Base-by-base conservation (phyloP, 1,140 invertebrate genomes). In the Elysia chlorotica region DNA sequence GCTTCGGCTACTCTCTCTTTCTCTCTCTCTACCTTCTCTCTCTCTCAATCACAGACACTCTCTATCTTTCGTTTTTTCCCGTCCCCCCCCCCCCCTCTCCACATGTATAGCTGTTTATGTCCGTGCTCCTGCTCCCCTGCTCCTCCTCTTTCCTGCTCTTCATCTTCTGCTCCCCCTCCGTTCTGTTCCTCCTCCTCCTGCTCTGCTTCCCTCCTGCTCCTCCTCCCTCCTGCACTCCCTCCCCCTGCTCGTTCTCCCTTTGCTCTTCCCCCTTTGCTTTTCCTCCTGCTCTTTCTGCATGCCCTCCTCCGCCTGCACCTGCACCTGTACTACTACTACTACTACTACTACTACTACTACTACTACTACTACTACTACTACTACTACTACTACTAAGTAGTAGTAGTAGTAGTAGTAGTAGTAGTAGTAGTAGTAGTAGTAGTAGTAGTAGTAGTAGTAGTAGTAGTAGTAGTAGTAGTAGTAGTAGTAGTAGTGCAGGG, bases 391-490 rank as follows among this genome's bases (percentile, higher is more conserved):
- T 67, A 71, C 56, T 71, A 67, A n/a, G 69, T 67, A 65, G 69
- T 71, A 71, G 54, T 71, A 71, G 69, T 65, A 71, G 69, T 71
- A 67, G 69, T 33, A 71, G 69, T 66, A 71, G 69, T 71, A 71
- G 69, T 65, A 71, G 56, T n/a, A 71, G 69, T 71, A 66, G 69
- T 67, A 66, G 72, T 74, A 66, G 68, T 41, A 48, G 63, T 37
- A 66, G 68, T 1, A 71, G 67, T 74, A 66, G 71, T 56, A 41
- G 2, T 1, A 57, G 2, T 53, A 75, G 75, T 78, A 71, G 66
- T 57, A 74, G 66, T 37, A 37, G 37, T 30, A 61, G 35, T 78
- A 75, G 74, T 1, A 2, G 75, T 74, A 74, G 75, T 4, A 37
- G 2, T 2, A 61, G 2, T 74, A 68, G 74, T 62, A 53, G 75